Base-by-base conservation (phyloP, 2,797 vertebrate species). In the Rhinoraja longicauda region DNA sequence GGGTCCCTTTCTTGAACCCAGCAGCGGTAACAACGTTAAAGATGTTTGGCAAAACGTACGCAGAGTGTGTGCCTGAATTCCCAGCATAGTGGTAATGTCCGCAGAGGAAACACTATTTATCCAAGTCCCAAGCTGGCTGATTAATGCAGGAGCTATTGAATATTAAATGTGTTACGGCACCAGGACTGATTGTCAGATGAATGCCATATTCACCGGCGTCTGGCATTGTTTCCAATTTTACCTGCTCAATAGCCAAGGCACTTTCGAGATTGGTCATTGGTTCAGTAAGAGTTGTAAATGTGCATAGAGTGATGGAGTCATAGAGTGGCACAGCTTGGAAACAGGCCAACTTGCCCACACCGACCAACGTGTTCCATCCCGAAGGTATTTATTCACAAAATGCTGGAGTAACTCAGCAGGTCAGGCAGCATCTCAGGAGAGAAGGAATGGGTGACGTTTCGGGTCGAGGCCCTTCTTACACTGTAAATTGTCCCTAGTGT, bases 11-110 rank as follows among this genome's bases (percentile, higher is more conserved):
- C 84, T 88, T 88, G 84, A 88, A 88, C 59, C 67, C 17, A 88
- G n/a, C n/a, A 67, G 84, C 84, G 36, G 84, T 67, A 88, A 88
- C n/a, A 67, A 67, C 64, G 67, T 67, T 67, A 67, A 64, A 36
- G 84, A 88, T 88, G 84, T 88, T 88, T 88, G 84, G 59, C 84
- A 67, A 88, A 88, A 29, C 4, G 19, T 88, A 67, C 19, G 19
- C 0, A 59, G 84, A 72, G 67, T 91, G 64, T 91, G 36, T 73
- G 67, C 64, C 90, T 91, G 67, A 70, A 91, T 45, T 91, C 90
- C 64, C 90, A 73, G 90, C 67, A 73, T 91, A 91, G 90, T 90
- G n/a, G 9, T 91, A 19, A 91, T 91, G 72, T 53, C 90, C 70
- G 73, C 24, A 29, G 90, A 91, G 90, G 90, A 70, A 45, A 91